These are phyloP conservation scores for Drosophila mimetica DNA, from an alignment of 2,888 invertebrate species.

Conservation along the genomic window DNA sequence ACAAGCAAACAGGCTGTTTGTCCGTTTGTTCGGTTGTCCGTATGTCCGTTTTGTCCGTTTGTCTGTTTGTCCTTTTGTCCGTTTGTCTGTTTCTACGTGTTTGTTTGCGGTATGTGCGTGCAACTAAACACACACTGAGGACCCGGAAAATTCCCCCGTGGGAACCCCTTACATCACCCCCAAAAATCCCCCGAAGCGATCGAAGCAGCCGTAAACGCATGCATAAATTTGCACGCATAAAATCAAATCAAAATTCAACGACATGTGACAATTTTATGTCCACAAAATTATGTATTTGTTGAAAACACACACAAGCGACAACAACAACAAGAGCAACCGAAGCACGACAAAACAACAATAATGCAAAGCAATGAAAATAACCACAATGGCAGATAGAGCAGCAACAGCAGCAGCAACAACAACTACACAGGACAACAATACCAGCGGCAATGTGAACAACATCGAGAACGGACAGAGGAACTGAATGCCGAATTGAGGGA, in stretches of 20 bases:
- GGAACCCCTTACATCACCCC: not conserved
- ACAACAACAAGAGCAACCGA: slow-evolving; percentile 49
- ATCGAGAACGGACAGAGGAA: slow-evolving; percentile 41
- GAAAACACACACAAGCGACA: slow-evolving; percentile 71
- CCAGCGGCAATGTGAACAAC: slow-evolving; percentile 45
- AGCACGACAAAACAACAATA: slow-evolving; percentile 70
- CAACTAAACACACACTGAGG: slow-evolving; percentile 46
- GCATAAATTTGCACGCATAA: slow-evolving; percentile 79
- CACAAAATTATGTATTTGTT: slow-evolving; percentile 80
- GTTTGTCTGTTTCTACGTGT: slow-evolving; percentile 2
- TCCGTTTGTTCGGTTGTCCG: slow-evolving; percentile 8
- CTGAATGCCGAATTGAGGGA: not conserved
- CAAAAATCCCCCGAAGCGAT: slow-evolving; percentile 16
- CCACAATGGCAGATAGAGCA: slow-evolving; percentile 62
- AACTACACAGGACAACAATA: slow-evolving; percentile 27
- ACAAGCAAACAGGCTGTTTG: slow-evolving; percentile 42
- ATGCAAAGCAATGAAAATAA: slow-evolving; percentile 75
- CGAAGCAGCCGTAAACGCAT: slow-evolving; percentile 62
- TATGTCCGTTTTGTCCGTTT: slow-evolving; percentile 2
- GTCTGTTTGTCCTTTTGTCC: slow-evolving; percentile 18
- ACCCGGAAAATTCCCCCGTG: slow-evolving; percentile 9
- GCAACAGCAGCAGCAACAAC: slow-evolving; percentile 32
- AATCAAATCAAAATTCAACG: slow-evolving; percentile 80
- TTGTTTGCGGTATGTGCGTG: slow-evolving; percentile 35
- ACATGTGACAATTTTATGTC: slow-evolving; percentile 81